These are phyloP conservation scores for Pelobates fuscus DNA, from an alignment of 2,113 vertebrate genomes.

Conservation along the genomic window DNA sequence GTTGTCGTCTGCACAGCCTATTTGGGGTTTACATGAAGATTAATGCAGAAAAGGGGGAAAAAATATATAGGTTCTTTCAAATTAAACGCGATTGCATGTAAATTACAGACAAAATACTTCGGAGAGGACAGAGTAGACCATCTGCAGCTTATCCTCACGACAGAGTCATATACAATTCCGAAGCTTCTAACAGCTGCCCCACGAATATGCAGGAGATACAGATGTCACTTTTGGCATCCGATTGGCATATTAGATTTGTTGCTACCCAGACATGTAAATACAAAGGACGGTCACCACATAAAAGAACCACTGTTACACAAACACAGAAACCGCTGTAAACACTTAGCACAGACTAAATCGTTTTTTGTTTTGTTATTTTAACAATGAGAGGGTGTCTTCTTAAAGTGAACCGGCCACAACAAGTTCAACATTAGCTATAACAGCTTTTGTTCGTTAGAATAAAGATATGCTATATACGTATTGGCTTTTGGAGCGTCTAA, in stretches of 20 bases:
- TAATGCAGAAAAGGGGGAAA: neutral
- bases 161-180: slow-evolving; percentile 32
- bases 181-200: slow-evolving; percentile 42
- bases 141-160: slow-evolving; percentile 40
- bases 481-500: no score
- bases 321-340: no score
- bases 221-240: slow-evolving; percentile 40
- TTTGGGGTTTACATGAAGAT: neutral
- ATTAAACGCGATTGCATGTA: slow-evolving; percentile 3
- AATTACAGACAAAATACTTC: slow-evolving; percentile 29
- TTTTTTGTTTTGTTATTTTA: no score
- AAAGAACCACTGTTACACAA: neutral
- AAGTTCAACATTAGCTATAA: no score
- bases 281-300: slow-evolving; percentile 10
- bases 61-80: neutral
- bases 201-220: slow-evolving; percentile 45
- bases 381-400: no score
- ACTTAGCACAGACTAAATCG: no score
- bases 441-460: no score
- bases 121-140: slow-evolving; percentile 24
- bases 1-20: no score
- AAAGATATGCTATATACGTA: no score
- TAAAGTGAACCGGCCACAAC: no score
- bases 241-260: slow-evolving; percentile 34
- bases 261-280: slow-evolving; percentile 23